Conservation (phyloP, 2,113 vertebrate genomes). For the Odocoileus hemionus region DNA sequence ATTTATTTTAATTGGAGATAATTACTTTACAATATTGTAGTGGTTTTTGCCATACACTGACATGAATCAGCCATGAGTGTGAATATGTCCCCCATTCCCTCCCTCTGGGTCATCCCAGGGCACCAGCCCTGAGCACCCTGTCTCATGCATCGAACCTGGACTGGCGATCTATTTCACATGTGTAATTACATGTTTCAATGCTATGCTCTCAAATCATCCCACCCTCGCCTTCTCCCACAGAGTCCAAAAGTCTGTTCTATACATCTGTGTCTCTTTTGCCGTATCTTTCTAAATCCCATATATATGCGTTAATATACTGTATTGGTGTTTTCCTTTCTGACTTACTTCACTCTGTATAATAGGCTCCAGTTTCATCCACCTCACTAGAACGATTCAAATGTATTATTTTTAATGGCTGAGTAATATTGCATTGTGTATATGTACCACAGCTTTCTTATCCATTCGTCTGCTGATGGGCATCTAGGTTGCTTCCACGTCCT, state of each 20-base stretch:
- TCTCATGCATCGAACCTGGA: neutral
- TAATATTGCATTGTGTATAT: neutral
- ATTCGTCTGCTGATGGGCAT: rapidly evolving
- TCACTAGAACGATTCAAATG: neutral
- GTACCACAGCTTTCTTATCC: neutral
- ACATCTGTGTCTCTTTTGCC: neutral
- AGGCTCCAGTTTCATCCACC: neutral
- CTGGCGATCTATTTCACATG: neutral
- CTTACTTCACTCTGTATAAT: neutral
- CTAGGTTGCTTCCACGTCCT: neutral
- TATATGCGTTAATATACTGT: neutral
- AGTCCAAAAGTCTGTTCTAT: neutral
- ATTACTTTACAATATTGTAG: neutral
- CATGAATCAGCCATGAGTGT: neutral
- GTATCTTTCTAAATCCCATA: neutral
- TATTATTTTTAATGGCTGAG: neutral
- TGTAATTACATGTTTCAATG: neutral
- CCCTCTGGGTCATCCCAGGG: neutral
- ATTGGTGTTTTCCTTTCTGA: neutral
- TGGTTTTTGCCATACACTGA: neutral
- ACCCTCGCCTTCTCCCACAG: neutral
- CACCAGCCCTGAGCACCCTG: neutral
- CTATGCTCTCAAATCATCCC: neutral
- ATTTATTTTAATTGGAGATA: neutral
- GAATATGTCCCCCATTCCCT: neutral